Percentiles rank a stretch among this genome's conserved stretches.
Evolutionary conservation across 2,888 invertebrate species (phyloP).

Genomic region (Trimorus sp.): DNA sequence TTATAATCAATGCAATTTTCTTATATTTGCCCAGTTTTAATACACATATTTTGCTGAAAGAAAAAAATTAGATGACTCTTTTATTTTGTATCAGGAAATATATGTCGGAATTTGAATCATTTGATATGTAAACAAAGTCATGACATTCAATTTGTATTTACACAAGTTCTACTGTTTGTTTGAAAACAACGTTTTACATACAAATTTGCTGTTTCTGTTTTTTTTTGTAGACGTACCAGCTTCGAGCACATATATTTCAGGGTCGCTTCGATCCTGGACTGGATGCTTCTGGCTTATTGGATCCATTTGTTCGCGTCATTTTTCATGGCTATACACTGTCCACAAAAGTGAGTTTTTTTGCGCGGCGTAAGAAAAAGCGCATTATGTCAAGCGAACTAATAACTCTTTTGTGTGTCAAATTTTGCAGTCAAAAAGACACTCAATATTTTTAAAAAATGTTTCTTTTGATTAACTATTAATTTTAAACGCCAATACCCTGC

Average conservation of each 20-base stretch:
- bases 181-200: constrained; percentile 10
- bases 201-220: constrained; percentile 23
- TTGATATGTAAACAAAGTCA: not conserved
- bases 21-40: no score
- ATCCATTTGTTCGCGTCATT: constrained; percentile 82
- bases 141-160: constrained; percentile 7
- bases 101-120: not conserved
- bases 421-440: not conserved
- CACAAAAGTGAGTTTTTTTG: constrained; percentile 79
- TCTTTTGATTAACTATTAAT: not conserved
- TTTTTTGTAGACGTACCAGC: constrained; percentile 83
- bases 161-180: not conserved
- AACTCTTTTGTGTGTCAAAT: constrained; percentile 20
- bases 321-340: constrained; percentile 79
- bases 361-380: constrained; percentile 16
- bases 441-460: not conserved
- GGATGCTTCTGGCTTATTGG: constrained; percentile 83
- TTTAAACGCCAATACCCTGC: not conserved
- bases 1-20: no score
- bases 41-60: no score
- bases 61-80: no score
- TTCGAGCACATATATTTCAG: constrained; percentile 86
- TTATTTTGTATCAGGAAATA: no score
- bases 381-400: constrained; percentile 29
- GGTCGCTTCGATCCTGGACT: constrained; percentile 85